Conservation (phyloP, 1,140 invertebrate species). For the Drosophila ambigua region DNA sequence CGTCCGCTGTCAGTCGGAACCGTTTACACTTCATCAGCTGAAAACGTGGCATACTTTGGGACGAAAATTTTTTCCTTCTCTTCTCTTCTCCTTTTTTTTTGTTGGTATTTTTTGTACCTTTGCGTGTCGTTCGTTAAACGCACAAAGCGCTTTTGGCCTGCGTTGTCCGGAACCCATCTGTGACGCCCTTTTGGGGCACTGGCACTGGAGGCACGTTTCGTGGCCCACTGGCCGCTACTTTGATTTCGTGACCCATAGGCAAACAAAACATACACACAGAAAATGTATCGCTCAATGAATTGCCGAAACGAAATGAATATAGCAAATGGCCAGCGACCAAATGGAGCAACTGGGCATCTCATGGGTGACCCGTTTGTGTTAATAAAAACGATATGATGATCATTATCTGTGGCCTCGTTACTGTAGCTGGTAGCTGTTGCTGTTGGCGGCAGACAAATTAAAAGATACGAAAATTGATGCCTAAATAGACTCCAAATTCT, state of each 20-base stretch:
- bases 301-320: slow-evolving; percentile 54
- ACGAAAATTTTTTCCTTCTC: neutral
- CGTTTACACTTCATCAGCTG: slow-evolving; percentile 72
- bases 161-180: slow-evolving; percentile 58
- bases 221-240: slow-evolving; percentile 47
- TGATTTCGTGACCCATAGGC: slow-evolving; percentile 64
- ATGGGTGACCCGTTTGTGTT: slow-evolving; percentile 22
- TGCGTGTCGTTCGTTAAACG: slow-evolving; percentile 60
- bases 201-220: slow-evolving; percentile 41
- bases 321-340: slow-evolving; percentile 52
- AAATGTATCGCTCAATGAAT: slow-evolving; percentile 50
- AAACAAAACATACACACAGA: slow-evolving; percentile 16
- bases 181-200: no score
- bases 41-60: slow-evolving; percentile 40
- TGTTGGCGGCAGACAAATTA: slow-evolving; percentile 64
- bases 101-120: neutral
- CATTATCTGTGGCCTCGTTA: slow-evolving; percentile 30
- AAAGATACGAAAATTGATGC: slow-evolving; percentile 73
- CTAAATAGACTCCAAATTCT: slow-evolving; percentile 43
- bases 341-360: slow-evolving; percentile 31
- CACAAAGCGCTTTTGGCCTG: slow-evolving; percentile 51
- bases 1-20: slow-evolving; percentile 32
- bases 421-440: neutral
- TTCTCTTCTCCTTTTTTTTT: neutral
- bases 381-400: slow-evolving; percentile 37